A percentile compares a stretch with the other conserved stretches of the same genome.
These are phyloP conservation scores for Malurus leucopterus DNA, from an alignment of 2,797 vertebrate species.

Conservation along the genomic window DNA sequence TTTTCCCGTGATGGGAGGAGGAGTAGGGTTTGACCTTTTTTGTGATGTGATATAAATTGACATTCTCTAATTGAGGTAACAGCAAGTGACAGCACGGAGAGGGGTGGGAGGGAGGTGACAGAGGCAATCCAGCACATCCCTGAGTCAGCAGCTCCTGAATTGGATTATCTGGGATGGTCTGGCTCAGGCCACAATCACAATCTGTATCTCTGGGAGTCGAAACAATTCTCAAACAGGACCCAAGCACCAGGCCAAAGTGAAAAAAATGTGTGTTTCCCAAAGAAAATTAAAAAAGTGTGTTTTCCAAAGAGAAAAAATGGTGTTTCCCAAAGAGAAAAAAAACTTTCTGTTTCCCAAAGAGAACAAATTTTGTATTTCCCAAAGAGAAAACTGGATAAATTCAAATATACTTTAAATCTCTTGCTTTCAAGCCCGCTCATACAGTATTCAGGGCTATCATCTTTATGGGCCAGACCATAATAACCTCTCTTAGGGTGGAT, in stretches of 20 bases:
- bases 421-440: neutral
- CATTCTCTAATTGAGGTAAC: neutral
- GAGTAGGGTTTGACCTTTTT: neutral
- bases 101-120: neutral
- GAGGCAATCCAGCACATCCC: neutral
- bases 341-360: too few species aligned
- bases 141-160: neutral
- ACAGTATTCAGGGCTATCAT: neutral
- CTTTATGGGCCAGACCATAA: neutral
- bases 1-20: neutral
- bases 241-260: neutral
- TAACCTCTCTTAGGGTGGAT: neutral
- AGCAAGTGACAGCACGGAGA: neutral
- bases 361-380: neutral
- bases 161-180: neutral
- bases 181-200: accelerated
- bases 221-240: neutral
- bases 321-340: too few species aligned
- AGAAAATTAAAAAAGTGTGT: neutral
- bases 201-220: neutral
- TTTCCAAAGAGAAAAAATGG: too few species aligned
- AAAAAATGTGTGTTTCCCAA: neutral
- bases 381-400: neutral
- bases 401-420: neutral
- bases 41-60: neutral